A percentile compares a stretch with the other conserved stretches of the same genome.
phyloP scores from a whole-genome alignment of 2,888 invertebrate species.

The Onthophagus sagittarius region DNA sequence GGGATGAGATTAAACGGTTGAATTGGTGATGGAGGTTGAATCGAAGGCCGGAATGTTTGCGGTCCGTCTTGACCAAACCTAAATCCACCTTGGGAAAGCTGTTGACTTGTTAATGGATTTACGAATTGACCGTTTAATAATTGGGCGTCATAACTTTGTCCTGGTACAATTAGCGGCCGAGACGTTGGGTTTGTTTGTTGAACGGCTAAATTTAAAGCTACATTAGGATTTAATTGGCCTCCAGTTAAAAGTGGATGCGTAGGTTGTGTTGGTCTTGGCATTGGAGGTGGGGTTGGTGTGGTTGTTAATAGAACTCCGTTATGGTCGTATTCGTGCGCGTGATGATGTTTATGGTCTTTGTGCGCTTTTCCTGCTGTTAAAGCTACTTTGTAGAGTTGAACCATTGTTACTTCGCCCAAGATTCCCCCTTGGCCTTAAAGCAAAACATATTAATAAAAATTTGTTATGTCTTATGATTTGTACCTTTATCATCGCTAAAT shows the following conservation, averaged over 20 bases:
- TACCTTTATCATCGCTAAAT: conserved; percentile 54
- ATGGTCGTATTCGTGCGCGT: conserved; percentile 75
- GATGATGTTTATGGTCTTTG: conserved; percentile 83
- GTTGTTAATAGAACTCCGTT: conserved; percentile 63
- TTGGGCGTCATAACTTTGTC: conserved; percentile 54
- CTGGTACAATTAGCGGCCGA: conserved; percentile 51
- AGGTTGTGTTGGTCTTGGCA: conserved; percentile 53
- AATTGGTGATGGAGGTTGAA: conserved; percentile 15
- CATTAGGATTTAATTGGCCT: conserved; percentile 61
- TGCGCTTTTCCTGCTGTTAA: conserved; percentile 83
- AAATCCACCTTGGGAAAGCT: conserved; percentile 26
- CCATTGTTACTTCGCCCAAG: conserved; percentile 73
- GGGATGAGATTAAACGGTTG: conserved; percentile 22
- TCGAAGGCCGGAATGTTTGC: conserved; percentile 21
- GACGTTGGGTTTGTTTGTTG: conserved; percentile 30
- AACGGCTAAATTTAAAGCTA: conserved; percentile 53
- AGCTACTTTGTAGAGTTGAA: conserved; percentile 77
- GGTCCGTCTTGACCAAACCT: conserved; percentile 25
- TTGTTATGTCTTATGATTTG: conserved; percentile 11
- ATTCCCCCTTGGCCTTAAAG: conserved; percentile 59
- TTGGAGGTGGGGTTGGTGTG: conserved; percentile 55
- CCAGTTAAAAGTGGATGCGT: conserved; percentile 56
- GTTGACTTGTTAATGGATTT: conserved; percentile 37
- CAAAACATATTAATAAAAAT: background rate
- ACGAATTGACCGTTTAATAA: conserved; percentile 64